Conservation (phyloP, 2,797 vertebrate genomes). For the Poliocrania exsul region DNA sequence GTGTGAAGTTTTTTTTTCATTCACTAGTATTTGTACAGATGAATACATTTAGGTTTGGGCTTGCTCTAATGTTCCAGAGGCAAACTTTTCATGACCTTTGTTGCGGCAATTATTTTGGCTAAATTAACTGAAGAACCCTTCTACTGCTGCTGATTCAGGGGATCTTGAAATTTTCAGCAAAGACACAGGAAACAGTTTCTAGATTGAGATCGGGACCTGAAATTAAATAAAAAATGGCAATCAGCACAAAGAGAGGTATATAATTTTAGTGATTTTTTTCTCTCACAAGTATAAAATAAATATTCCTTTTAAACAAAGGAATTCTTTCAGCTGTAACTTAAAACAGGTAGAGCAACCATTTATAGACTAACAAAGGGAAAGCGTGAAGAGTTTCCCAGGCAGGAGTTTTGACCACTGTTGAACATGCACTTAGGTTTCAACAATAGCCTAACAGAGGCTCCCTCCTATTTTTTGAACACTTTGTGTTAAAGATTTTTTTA, state of each 20-base stretch:
- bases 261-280: not conserved
- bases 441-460: not conserved
- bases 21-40: not conserved
- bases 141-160: not conserved
- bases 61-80: not conserved
- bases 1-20: not conserved
- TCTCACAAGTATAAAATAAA: not conserved
- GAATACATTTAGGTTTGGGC: not conserved
- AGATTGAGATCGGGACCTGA: not conserved
- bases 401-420: not conserved
- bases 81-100: not conserved
- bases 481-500: not conserved
- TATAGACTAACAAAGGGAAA: not conserved
- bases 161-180: not conserved
- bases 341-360: not conserved
- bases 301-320: not conserved
- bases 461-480: not conserved
- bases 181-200: not conserved
- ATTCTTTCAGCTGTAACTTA: not conserved
- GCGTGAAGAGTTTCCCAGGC: not conserved
- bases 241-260: not conserved
- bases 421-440: not conserved
- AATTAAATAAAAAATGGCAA: not conserved
- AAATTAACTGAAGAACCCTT: slow-evolving; percentile 6
- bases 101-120: not conserved